A percentile compares a stretch with the other conserved stretches of the same genome.
Conservation (phyloP, 2,888 invertebrate genomes). For the Hymenopus coronatus region DNA sequence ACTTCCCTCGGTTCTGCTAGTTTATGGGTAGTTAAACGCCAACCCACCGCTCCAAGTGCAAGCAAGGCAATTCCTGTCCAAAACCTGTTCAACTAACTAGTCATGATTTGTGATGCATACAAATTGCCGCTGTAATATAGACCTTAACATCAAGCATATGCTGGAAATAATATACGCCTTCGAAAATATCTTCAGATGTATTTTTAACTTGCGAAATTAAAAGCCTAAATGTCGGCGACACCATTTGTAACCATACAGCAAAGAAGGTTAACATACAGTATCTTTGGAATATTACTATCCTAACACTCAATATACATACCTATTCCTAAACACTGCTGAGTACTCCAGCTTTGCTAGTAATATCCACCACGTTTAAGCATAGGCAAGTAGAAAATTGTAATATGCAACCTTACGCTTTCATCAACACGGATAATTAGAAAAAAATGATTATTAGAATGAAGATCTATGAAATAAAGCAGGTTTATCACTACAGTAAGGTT, state of each 20-base stretch:
- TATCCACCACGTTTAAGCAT: no score
- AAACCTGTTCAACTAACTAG: slow-evolving; percentile 6
- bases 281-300: no score
- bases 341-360: no score
- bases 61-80: background rate
- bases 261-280: no score
- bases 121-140: background rate
- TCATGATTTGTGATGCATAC: slow-evolving; percentile 13
- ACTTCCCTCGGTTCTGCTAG: background rate
- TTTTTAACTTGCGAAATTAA: background rate
- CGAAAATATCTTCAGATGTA: background rate
- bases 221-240: background rate
- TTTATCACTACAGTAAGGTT: no score
- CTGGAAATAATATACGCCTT: background rate
- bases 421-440: no score
- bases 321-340: no score
- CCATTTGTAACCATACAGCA: background rate
- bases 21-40: slow-evolving; percentile 1
- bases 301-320: no score
- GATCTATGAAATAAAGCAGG: no score
- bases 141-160: background rate
- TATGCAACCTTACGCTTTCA: no score
- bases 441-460: no score
- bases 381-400: no score
- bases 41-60: background rate